Evolutionary conservation across 1,140 invertebrate species (phyloP), one percentile per base, ranked within the genome.

Genomic region (Melipona quadrifasciata): DNA sequence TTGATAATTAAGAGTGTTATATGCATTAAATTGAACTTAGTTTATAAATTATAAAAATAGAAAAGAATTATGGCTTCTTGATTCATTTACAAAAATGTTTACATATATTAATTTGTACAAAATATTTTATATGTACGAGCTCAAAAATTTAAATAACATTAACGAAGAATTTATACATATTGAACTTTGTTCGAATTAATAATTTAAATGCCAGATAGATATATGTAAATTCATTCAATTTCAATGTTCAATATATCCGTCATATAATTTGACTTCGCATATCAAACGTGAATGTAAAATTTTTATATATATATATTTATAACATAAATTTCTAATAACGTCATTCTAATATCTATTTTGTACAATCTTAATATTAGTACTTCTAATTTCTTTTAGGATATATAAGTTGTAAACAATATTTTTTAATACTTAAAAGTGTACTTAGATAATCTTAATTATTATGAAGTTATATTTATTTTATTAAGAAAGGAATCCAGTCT

Each of bases 401-500:
- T 76, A 84, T 47, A 72, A 73, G 70, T 73, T 79, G 65, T 67
- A 39, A 89, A 84, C 61, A 79, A 24, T 81, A 47, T 79, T 39
- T n/a, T 6, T 73, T 86, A 80, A 89, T 87, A 76, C 55, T 89
- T 78, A 31, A 85, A 78, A 31, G 68, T 78, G 79, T 81, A 84
- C 65, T 55, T 81, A 39, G 51, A 81, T 6, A 57, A 53, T 61
- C 64, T 80, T n/a, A 70, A 55, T 72, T 64, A 80, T 4, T 78
- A 34, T 5, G 47, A 58, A 79, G 77, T 83, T 82, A 57, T 57
- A 57, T 80, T 80, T 64, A 84, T 34, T 80, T 83, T 31, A n/a
- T 27, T 88, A 87, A 82, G 78, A 75, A 61, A 89, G 83, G 84
- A 90, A 67, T 90, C 88, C 88, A 90, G 88, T 90, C 88, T 90